These are phyloP conservation scores for Meriones psammophilus DNA, from an alignment of 2,797 vertebrate genomes.

Conservation along the genomic window DNA sequence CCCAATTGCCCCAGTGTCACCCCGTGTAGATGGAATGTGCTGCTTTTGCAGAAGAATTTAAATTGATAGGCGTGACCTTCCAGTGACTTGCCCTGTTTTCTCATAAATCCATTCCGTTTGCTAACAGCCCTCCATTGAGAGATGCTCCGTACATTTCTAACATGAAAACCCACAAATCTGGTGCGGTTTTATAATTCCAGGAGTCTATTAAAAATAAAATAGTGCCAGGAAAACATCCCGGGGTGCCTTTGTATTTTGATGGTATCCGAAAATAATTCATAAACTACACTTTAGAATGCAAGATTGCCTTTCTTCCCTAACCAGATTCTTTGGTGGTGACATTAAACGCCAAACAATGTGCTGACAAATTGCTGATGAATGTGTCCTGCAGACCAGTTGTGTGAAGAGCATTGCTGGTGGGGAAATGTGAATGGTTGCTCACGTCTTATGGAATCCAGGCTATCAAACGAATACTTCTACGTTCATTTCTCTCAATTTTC, in stretches of 20 bases:
- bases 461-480: constrained; percentile 46
- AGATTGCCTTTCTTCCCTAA: neutral
- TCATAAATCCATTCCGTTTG: constrained; percentile 83
- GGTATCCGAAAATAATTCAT: constrained; percentile 64
- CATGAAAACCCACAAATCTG: constrained; percentile 76
- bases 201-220: constrained; percentile 84
- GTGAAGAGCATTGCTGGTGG: neutral
- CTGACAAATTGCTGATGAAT: constrained; percentile 48
- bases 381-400: constrained; percentile 1
- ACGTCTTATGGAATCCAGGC: constrained; percentile 3
- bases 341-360: neutral
- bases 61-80: constrained; percentile 87
- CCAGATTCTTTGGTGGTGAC: constrained; percentile 27
- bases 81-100: constrained; percentile 78
- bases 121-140: constrained; percentile 69
- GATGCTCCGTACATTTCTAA: constrained; percentile 73
- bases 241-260: constrained; percentile 31
- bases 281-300: constrained; percentile 66
- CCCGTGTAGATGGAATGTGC: constrained; percentile 69
- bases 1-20: constrained; percentile 76
- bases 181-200: constrained; percentile 61
- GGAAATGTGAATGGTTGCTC: constrained; percentile 40
- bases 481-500: constrained; percentile 51
- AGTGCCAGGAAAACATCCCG: constrained; percentile 59
- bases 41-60: constrained; percentile 84